Evolutionary conservation across 2,888 invertebrate genomes (phyloP).

Genomic region (Trichacis sp.): DNA sequence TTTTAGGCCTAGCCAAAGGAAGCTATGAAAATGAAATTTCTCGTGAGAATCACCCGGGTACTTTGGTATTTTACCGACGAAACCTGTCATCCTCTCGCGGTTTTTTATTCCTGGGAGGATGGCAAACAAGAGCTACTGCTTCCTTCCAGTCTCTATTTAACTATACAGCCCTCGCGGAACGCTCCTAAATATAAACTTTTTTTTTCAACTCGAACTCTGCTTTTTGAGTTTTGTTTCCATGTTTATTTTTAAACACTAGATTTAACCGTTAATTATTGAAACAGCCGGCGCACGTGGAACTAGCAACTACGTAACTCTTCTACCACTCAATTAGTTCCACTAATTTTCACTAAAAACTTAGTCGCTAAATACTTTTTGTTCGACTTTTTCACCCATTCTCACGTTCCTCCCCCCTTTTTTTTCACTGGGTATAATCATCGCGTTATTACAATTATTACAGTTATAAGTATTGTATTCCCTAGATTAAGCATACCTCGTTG

Average conservation of each 20-base stretch:
- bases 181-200: slow-evolving; percentile 44
- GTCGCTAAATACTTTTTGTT: slow-evolving; percentile 54
- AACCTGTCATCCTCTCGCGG: background rate
- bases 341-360: slow-evolving; percentile 65
- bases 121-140: slow-evolving; percentile 48
- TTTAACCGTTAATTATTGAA: slow-evolving; percentile 56
- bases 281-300: slow-evolving; percentile 64
- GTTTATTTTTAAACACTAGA: slow-evolving; percentile 26
- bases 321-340: slow-evolving; percentile 51
- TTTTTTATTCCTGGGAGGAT: slow-evolving; percentile 44
- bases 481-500: slow-evolving; percentile 40
- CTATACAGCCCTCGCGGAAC: slow-evolving; percentile 39
- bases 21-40: no score
- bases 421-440: slow-evolving; percentile 28
- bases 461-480: slow-evolving; percentile 28
- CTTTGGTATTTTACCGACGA: no score
- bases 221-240: slow-evolving; percentile 38
- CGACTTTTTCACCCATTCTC: slow-evolving; percentile 36
- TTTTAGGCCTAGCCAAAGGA: no score
- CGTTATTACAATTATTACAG: slow-evolving; percentile 15
- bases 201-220: slow-evolving; percentile 42
- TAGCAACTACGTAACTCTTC: slow-evolving; percentile 66
- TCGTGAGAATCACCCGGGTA: no score
- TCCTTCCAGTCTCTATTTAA: slow-evolving; percentile 42
- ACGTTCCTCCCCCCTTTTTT: slow-evolving; percentile 8